These are phyloP conservation scores for Oegoconia quadripuncta DNA, from an alignment of 2,888 invertebrate species.

Conservation along the genomic window DNA sequence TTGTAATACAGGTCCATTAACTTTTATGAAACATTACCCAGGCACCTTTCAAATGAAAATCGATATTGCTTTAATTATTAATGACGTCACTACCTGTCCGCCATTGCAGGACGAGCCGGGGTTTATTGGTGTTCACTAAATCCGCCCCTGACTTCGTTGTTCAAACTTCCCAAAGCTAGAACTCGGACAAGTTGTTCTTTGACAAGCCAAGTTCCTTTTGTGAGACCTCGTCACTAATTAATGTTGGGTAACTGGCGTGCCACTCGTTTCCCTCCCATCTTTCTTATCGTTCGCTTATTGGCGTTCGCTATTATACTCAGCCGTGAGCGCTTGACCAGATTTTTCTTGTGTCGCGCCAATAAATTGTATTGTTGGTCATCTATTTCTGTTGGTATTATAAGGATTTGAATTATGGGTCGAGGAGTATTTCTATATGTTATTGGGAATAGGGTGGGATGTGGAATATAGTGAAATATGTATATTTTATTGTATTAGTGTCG, in stretches of 20 bases:
- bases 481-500: too few species aligned
- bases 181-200: slow-evolving; percentile 48
- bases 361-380: slow-evolving; percentile 17
- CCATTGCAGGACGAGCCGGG: too few species aligned
- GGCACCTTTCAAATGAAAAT: too few species aligned
- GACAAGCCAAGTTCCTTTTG: slow-evolving; percentile 52
- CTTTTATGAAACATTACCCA: too few species aligned
- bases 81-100: too few species aligned
- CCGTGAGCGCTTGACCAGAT: slow-evolving; percentile 18
- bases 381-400: too few species aligned
- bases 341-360: slow-evolving; percentile 27
- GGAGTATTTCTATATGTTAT: too few species aligned
- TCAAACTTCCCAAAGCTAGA: slow-evolving; percentile 27
- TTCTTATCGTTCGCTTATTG: slow-evolving; percentile 47
- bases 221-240: slow-evolving; percentile 53
- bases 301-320: slow-evolving; percentile 38
- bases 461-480: too few species aligned
- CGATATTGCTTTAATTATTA: too few species aligned
- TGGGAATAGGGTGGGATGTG: too few species aligned
- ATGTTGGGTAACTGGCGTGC: slow-evolving; percentile 49
- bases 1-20: too few species aligned
- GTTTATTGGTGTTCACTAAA: neutral
- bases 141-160: slow-evolving; percentile 17
- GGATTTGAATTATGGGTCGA: too few species aligned
- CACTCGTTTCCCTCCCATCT: slow-evolving; percentile 33